Evolutionary conservation across 2,888 invertebrate species (phyloP).

Genomic region (Aplocera efformata): DNA sequence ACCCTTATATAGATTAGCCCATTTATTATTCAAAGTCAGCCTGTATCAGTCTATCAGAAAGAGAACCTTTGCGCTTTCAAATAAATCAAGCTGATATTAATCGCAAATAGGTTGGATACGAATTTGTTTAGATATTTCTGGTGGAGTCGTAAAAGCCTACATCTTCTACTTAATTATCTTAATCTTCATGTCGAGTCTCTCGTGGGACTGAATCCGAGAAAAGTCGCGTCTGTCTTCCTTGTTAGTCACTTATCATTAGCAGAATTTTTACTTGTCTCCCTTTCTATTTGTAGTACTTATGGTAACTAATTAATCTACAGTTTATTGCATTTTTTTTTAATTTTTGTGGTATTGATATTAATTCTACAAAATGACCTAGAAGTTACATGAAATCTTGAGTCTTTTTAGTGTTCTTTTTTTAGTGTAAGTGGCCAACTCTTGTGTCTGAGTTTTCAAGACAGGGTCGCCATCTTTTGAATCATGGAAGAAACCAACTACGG

Average conservation of each 20-base stretch:
- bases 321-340: too few relatives aligned
- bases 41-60: slow-evolving; percentile 31
- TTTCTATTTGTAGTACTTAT: too few relatives aligned
- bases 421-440: too few relatives aligned
- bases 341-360: too few relatives aligned
- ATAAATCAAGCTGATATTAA: slow-evolving; percentile 30
- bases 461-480: too few relatives aligned
- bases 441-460: too few relatives aligned
- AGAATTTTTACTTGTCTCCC: slow-evolving; percentile 1
- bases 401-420: too few relatives aligned
- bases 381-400: too few relatives aligned
- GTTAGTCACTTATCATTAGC: slow-evolving; percentile 7
- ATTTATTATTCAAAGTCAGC: slow-evolving; percentile 41
- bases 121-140: slow-evolving; percentile 20
- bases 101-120: slow-evolving; percentile 24
- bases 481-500: too few relatives aligned
- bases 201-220: slow-evolving; percentile 6
- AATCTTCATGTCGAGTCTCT: slow-evolving; percentile 12
- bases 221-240: slow-evolving; percentile 9
- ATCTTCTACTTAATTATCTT: slow-evolving; percentile 16
- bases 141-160: slow-evolving; percentile 16
- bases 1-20: slow-evolving; percentile 43
- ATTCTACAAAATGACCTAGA: too few relatives aligned
- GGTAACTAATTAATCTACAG: too few relatives aligned
- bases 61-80: slow-evolving; percentile 24